Evolutionary conservation across 2,888 invertebrate species (phyloP).

Genomic region (Epistrophella euchroma): DNA sequence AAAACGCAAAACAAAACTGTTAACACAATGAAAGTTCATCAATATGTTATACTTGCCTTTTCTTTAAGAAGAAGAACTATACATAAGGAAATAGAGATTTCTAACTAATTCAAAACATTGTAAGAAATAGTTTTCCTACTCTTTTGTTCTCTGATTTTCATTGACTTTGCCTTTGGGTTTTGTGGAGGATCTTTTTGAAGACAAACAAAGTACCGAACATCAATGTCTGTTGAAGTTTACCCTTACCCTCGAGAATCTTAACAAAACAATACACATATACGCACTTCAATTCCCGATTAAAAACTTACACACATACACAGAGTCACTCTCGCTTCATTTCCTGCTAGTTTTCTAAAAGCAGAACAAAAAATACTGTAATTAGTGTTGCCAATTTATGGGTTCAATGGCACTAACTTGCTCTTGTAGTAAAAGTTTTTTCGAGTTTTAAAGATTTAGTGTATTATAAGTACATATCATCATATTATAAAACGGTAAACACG

Average conservation of each 20-base stretch:
- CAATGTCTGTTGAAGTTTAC: constrained; percentile 39
- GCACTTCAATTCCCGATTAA: constrained; percentile 31
- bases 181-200: constrained; percentile 29
- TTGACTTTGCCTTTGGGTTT: constrained; percentile 25
- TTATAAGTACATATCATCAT: no score
- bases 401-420: no score
- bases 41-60: not conserved
- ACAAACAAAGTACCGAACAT: constrained; percentile 43
- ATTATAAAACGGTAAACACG: no score
- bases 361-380: not conserved
- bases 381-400: constrained; percentile 18
- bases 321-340: constrained; percentile 38
- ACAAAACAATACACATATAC: constrained; percentile 31
- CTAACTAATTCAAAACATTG: constrained; percentile 55
- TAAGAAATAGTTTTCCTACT: constrained; percentile 26
- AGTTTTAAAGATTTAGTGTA: no score
- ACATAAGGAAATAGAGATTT: constrained; percentile 16
- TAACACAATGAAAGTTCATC: constrained; percentile 33
- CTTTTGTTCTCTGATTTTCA: constrained; percentile 4
- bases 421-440: no score
- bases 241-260: constrained; percentile 1
- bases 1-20: constrained; percentile 28
- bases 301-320: constrained; percentile 41
- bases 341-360: not conserved
- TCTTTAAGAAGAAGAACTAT: not conserved